These are phyloP conservation scores for Drosophila kikkawai DNA, from an alignment of 1,140 invertebrate species.

Conservation along the genomic window DNA sequence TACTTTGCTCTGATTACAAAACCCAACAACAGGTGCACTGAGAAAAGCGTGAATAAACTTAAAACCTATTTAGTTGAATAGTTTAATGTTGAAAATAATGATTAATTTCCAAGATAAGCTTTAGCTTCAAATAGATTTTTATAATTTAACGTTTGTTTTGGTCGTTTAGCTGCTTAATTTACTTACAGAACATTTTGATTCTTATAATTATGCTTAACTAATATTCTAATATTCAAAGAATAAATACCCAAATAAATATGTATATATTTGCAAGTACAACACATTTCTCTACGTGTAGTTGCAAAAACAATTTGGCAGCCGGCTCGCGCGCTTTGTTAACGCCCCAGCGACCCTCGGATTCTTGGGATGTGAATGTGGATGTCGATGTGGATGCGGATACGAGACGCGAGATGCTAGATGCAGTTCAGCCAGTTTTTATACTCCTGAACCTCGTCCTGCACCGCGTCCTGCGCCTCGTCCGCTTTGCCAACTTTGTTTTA, in stretches of 20 bases:
- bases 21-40: slow-evolving; percentile 47
- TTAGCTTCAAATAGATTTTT: too few relatives aligned
- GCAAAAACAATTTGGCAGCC: slow-evolving; percentile 46
- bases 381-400: slow-evolving; percentile 6
- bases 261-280: neutral
- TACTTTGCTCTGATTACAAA: slow-evolving; percentile 78
- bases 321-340: slow-evolving; percentile 61
- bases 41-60: neutral
- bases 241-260: neutral
- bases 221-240: neutral
- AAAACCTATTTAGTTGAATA: too few relatives aligned
- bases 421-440: slow-evolving; percentile 31
- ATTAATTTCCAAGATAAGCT: too few relatives aligned
- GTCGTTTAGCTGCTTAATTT: too few relatives aligned
- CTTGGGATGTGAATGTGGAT: slow-evolving; percentile 25
- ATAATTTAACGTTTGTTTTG: too few relatives aligned
- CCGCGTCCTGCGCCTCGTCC: neutral
- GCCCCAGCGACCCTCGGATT: slow-evolving; percentile 38
- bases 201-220: too few relatives aligned
- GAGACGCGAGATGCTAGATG: slow-evolving; percentile 14
- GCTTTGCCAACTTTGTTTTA: slow-evolving; percentile 73
- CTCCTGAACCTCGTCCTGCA: slow-evolving; percentile 10
- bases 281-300: neutral
- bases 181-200: too few relatives aligned
- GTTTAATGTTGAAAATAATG: too few relatives aligned